Evolutionary conservation across 1,140 invertebrate species (phyloP), one percentile per base, ranked within the genome.

Genomic region (Papilio polytes): DNA sequence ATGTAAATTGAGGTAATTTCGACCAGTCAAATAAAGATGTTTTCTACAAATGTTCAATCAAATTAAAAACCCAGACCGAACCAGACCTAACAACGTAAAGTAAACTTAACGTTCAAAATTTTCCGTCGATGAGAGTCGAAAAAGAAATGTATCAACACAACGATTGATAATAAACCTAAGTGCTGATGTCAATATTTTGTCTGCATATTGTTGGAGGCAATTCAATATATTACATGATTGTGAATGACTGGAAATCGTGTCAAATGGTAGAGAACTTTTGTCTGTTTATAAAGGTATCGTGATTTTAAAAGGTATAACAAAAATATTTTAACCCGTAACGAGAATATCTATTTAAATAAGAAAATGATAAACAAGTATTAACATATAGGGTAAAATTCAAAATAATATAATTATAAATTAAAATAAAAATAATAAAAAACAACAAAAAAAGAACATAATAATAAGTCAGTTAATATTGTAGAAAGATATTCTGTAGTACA

Each of bases 241-340:
- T 26, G 59, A 63, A 7, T 51, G 36, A 8, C 36, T 41, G 36
- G 13, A 48, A 56, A 56, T 20, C 2, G 53, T 9, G 9, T 56
- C 20, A 56, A 56, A 15, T 51, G 18, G 3, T 51, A 51, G 6
- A 48, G 46, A 15, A 51, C 10, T 15, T 13, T 51, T 51, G 4
- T 36, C 26, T 26, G 22, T 66, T 66, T 31, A 36, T 66, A 26
- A 31, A 31, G 13, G 63, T 31, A 31, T 31, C 0, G 63, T 15
- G 12, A 31, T 66, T 26, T 15, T 31, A 13, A 36, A 66, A 10
- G 13, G 13, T 31, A 36, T 7, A 31, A 70, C 13, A 31, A 66
- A 70, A 15, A 70, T 1, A 70, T 70, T 31, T 70, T 70, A 70
- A 70, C 3, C 63, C 26, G 22, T 70, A 70, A 70, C 63, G 63